Conservation (phyloP, 2,797 vertebrate genomes). For the Iguana delicatissima region DNA sequence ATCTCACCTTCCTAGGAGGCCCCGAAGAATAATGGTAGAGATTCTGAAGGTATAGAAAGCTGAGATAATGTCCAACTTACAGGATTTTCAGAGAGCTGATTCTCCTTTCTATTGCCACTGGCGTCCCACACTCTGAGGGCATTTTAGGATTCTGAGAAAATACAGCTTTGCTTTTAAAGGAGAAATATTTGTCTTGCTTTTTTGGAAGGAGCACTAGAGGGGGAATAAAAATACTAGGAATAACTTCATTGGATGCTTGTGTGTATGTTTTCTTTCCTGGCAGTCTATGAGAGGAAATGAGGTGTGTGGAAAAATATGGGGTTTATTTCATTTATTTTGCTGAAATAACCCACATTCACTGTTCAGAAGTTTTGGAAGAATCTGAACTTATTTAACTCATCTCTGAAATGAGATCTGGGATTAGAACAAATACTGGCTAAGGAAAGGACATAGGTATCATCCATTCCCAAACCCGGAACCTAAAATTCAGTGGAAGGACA, state of each 20-base stretch:
- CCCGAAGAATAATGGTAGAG: neutral
- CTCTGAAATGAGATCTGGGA: neutral
- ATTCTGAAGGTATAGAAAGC: neutral
- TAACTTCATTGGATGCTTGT: constrained; percentile 59
- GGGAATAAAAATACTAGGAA: constrained; percentile 53
- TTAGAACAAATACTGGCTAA: neutral
- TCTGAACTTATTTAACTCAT: neutral
- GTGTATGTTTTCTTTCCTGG: constrained; percentile 74
- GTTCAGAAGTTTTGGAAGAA: constrained; percentile 19
- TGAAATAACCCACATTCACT: constrained; percentile 46
- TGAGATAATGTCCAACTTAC: constrained; percentile 52
- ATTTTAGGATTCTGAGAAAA: constrained; percentile 33
- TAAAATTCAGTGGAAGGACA: constrained; percentile 44
- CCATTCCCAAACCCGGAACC: neutral
- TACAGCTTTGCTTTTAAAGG: constrained; percentile 26
- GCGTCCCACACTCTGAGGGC: constrained; percentile 19
- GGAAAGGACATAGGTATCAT: neutral
- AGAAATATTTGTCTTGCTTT: constrained; percentile 61
- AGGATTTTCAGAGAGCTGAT: neutral
- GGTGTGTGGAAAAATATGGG: constrained; percentile 55
- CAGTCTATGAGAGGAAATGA: constrained; percentile 67
- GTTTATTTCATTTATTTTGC: constrained; percentile 42
- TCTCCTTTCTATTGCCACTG: neutral
- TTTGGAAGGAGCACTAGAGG: constrained; percentile 36
- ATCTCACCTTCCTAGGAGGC: no score